Evolutionary conservation across 2,888 invertebrate species (phyloP).

Genomic region (Leptinotarsa juncta): DNA sequence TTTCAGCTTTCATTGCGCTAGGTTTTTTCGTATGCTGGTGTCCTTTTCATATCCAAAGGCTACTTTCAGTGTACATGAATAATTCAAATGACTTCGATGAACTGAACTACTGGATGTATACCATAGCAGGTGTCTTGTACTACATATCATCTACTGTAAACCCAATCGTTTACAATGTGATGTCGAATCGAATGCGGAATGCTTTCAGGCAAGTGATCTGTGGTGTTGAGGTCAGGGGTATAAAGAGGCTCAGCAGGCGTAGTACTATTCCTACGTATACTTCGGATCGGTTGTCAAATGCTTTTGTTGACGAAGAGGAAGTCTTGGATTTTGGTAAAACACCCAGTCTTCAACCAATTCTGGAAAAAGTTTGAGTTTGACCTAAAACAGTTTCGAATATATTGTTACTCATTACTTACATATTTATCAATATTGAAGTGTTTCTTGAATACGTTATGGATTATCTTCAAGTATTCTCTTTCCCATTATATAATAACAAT

Average conservation of each 20-base stretch:
- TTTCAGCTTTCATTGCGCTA: conserved; percentile 89
- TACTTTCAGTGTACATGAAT: conserved; percentile 83
- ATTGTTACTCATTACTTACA: no score
- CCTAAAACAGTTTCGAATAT: not conserved
- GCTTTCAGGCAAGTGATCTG: conserved; percentile 83
- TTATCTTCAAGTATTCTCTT: no score
- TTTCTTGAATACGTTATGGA: no score
- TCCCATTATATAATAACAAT: no score
- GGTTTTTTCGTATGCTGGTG: conserved; percentile 97
- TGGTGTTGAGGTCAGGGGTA: conserved; percentile 59
- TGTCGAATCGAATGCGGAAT: conserved; percentile 79
- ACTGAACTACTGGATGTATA: conserved; percentile 84
- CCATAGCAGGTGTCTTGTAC: conserved; percentile 83
- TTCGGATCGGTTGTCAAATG: conserved; percentile 14
- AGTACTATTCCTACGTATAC: conserved; percentile 5
- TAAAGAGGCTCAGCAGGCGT: not conserved
- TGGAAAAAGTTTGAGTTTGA: not conserved
- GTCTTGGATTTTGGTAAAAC: not conserved
- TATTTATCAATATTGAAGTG: no score
- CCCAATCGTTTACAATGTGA: conserved; percentile 88
- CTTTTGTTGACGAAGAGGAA: not conserved
- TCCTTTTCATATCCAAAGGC: conserved; percentile 92
- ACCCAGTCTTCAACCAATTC: not conserved
- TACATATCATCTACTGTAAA: conserved; percentile 85
- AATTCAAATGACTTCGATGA: conserved; percentile 72